Evolutionary conservation across 2,888 invertebrate species (phyloP), one percentile per base, ranked within the genome.

Genomic region (Galerucella nymphaeae): DNA sequence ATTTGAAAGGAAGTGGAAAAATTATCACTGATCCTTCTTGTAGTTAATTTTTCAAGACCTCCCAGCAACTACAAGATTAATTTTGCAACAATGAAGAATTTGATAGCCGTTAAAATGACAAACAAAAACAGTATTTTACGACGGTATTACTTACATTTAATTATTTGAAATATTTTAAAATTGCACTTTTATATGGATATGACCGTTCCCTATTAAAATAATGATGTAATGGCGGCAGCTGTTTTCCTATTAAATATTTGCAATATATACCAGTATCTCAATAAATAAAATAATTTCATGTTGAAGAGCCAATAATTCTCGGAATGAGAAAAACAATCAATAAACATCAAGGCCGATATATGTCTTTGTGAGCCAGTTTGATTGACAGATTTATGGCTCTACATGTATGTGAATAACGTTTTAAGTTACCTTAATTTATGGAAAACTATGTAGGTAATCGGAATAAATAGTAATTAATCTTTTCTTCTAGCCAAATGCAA

Each of bases 361-460:
- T 72, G 72, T 70, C 76, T 76, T 74, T 73, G 72, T 72, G 73
- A 72, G 68, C 63, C 72, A 65, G 70, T 73, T 74, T 76, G 76
- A 79, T 78, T 80, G 79, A 77, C 76, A 75, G 76, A 80, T 80
- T 78, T 80, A 80, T 78, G 72, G 65, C 62, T 70, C 59, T 68
- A 23, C 67, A 41, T 63, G 16, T 73, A 75, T 76, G 77, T 73
- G 72, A 75, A 76, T 76, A 77, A 76, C 77, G 71, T 71, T 73
- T 68, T 66, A 71, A 72, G 70, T 76, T 73, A 65, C 74, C 76
- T 75, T 76, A 76, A 71, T 70, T 62, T 69, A 73, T 73, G 71
- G 72, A 75, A 74, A 75, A 75, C 73, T 74, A 78, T 75, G 74
- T 73, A 75, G 75, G 77, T 74, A 77, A 75, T 71, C 68, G 63